These are phyloP conservation scores for Gasteruption jaculator DNA, from an alignment of 2,888 invertebrate species.

Conservation along the genomic window DNA sequence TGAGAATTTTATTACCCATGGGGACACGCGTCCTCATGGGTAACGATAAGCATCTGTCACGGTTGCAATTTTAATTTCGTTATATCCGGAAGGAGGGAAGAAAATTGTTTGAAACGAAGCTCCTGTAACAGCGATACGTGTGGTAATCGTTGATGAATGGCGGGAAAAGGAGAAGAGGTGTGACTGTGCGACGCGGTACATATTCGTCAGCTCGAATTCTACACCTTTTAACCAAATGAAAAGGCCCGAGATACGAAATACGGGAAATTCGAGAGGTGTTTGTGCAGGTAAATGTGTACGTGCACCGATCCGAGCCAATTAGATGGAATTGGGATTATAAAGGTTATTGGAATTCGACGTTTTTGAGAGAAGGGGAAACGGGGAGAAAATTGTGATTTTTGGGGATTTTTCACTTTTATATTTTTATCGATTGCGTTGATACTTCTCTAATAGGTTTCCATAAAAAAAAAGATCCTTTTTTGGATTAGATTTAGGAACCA, in stretches of 20 bases:
- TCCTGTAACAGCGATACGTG: not conserved
- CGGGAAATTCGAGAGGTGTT: too few relatives aligned
- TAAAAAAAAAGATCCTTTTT: too few relatives aligned
- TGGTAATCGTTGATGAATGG: constrained; percentile 1
- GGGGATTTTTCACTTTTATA: too few relatives aligned
- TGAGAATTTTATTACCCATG: constrained; percentile 33
- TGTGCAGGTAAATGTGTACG: constrained; percentile 1
- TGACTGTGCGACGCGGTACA: not conserved
- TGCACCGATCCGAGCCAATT: not conserved
- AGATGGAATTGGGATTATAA: too few relatives aligned
- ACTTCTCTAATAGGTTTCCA: too few relatives aligned
- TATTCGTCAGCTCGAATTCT: constrained; percentile 19
- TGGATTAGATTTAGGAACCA: too few relatives aligned
- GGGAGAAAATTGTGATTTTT: too few relatives aligned
- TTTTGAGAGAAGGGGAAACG: too few relatives aligned
- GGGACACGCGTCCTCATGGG: too few relatives aligned
- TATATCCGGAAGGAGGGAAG: constrained; percentile 8
- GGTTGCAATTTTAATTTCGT: constrained; percentile 7
- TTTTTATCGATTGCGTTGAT: too few relatives aligned
- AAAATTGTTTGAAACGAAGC: not conserved
- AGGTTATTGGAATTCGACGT: too few relatives aligned
- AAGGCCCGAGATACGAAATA: constrained; percentile 21
- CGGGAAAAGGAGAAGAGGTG: not conserved
- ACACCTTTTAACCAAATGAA: constrained; percentile 31
- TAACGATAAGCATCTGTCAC: not conserved